Conservation (phyloP, 2,888 invertebrate genomes). For the Cremastobaeus sp. region DNA sequence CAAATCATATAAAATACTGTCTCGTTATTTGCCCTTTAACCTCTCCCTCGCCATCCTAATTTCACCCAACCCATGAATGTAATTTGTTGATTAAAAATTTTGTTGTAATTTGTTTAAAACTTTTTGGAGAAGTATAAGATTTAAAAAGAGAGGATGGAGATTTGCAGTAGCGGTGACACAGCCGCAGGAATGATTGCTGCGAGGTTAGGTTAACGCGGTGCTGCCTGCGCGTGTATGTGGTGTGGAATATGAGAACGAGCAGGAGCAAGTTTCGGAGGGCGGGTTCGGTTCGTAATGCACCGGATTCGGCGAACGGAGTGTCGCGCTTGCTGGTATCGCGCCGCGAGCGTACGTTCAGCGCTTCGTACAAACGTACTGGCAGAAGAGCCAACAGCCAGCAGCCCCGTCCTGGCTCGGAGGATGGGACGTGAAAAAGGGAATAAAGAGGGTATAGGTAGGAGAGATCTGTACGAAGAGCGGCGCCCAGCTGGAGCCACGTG, state of each 20-base stretch:
- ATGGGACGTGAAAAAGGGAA: slow-evolving; percentile 71
- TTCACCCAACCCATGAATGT: too few relatives aligned
- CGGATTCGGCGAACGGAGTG: slow-evolving; percentile 41
- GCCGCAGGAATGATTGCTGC: slow-evolving; percentile 34
- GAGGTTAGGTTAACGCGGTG: slow-evolving; percentile 54
- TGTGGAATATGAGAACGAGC: slow-evolving; percentile 30
- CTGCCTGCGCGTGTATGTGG: slow-evolving; percentile 43
- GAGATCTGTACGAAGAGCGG: slow-evolving; percentile 76
- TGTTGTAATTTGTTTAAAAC: too few relatives aligned
- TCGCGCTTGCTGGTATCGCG: slow-evolving; percentile 39
- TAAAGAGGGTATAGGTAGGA: slow-evolving; percentile 69
- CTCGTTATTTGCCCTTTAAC: too few relatives aligned
- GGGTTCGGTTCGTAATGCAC: slow-evolving; percentile 48
- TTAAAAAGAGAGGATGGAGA: background rate
- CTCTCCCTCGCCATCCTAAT: background rate
- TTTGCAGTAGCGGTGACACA: slow-evolving; percentile 36
- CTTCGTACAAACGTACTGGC: slow-evolving; percentile 51
- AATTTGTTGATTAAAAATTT: too few relatives aligned
- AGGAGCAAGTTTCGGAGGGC: slow-evolving; percentile 35
- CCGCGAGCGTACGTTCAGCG: slow-evolving; percentile 47
- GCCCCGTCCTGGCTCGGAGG: slow-evolving; percentile 58
- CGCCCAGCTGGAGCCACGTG: slow-evolving; percentile 78
- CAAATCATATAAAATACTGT: too few relatives aligned
- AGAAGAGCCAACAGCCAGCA: slow-evolving; percentile 58
- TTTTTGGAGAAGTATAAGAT: background rate